phyloP scores from a whole-genome alignment of 2,888 invertebrate genomes.

The Xanthia icteritia region DNA sequence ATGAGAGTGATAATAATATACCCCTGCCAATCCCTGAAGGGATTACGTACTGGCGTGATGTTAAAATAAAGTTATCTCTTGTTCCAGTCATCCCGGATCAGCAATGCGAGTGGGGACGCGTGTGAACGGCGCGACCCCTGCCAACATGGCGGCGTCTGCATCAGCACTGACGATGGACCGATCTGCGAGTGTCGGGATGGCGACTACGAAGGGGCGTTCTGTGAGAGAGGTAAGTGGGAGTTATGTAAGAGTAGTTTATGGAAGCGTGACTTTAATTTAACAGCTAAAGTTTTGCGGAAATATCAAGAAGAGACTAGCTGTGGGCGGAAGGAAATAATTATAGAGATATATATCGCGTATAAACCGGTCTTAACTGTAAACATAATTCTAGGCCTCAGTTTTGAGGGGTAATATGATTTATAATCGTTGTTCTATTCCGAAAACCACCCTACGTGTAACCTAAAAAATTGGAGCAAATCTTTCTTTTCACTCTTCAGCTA shows the following conservation, averaged over 20 bases:
- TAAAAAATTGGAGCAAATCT: no score
- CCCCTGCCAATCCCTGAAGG: no score
- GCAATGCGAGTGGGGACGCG: slow-evolving; percentile 95
- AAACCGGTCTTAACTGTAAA: no score
- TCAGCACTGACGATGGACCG: slow-evolving; percentile 98
- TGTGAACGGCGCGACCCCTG: slow-evolving; percentile 97
- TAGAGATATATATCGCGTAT: background rate
- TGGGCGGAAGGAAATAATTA: background rate
- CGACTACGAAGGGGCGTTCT: slow-evolving; percentile 98
- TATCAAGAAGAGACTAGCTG: background rate
- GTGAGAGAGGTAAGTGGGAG: slow-evolving; percentile 95
- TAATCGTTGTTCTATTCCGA: background rate
- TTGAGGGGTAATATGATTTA: background rate
- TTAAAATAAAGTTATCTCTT: slow-evolving; percentile 52
- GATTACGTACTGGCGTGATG: no score
- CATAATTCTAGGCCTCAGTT: background rate
- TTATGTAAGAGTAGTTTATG: background rate
- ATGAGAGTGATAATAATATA: background rate
- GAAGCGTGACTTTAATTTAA: background rate
- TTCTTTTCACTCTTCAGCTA: no score
- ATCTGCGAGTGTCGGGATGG: slow-evolving; percentile 98
- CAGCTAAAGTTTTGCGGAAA: background rate
- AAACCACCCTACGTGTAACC: no score
- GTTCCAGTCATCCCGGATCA: slow-evolving; percentile 90
- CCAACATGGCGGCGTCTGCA: slow-evolving; percentile 98